Evolutionary conservation across 2,888 invertebrate genomes (phyloP).

Genomic region (Drosophila formosana): DNA sequence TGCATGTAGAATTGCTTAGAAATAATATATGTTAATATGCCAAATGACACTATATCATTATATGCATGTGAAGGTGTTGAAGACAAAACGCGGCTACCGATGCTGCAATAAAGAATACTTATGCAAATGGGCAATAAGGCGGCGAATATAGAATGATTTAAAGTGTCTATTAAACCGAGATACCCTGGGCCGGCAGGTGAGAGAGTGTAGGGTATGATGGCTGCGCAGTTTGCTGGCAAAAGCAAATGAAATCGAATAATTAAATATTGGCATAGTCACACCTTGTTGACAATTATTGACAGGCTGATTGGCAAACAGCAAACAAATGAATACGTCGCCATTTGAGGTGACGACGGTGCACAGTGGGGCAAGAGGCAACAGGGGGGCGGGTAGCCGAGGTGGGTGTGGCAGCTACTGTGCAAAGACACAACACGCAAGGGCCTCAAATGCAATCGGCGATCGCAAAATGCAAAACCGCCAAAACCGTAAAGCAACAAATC

Average conservation of each 20-base stretch:
- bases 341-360: conserved; percentile 24
- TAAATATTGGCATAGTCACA: conserved; percentile 81
- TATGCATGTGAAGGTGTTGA: too few species aligned
- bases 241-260: conserved; percentile 76
- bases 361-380: not conserved
- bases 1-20: too few species aligned
- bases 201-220: conserved; percentile 31
- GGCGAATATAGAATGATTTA: too few species aligned
- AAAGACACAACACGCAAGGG: conserved; percentile 7
- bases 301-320: conserved; percentile 80
- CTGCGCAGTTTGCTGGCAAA: conserved; percentile 50
- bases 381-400: not conserved
- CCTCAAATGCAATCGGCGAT: not conserved
- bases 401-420: conserved; percentile 7
- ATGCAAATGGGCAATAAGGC: too few species aligned
- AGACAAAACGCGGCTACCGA: too few species aligned
- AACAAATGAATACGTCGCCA: conserved; percentile 77
- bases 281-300: conserved; percentile 81
- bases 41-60: too few species aligned
- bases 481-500: not conserved
- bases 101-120: too few species aligned
- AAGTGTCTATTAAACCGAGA: too few species aligned
- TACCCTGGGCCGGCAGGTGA: not conserved
- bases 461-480: conserved; percentile 1
- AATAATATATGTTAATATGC: too few species aligned